A percentile compares a stretch with the other conserved stretches of the same genome.
Conservation (phyloP, 2,113 vertebrate genomes). For the Neodontobutis hainanensis region DNA sequence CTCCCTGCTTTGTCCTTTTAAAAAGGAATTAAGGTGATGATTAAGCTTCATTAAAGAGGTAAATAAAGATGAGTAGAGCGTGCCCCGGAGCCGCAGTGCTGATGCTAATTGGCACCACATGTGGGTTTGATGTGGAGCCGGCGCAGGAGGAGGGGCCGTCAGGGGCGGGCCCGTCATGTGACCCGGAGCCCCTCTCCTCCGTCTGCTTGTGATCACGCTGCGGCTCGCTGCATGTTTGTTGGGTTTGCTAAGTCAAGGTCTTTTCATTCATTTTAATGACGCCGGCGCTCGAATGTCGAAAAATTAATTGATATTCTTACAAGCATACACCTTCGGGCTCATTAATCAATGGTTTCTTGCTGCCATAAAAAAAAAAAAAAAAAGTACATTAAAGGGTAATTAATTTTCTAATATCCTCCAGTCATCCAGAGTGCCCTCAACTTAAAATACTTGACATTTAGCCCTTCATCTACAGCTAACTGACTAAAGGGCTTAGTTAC, state of each 20-base stretch:
- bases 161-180: constrained; percentile 48
- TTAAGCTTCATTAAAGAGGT: constrained; percentile 72
- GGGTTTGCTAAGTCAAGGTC: constrained; percentile 77
- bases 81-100: constrained; percentile 49
- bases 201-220: constrained; percentile 46
- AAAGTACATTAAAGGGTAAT: constrained; percentile 80
- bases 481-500: constrained; percentile 40
- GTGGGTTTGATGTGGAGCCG: constrained; percentile 63
- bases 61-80: constrained; percentile 64
- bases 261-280: constrained; percentile 86
- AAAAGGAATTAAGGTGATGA: constrained; percentile 65
- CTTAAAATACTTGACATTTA: constrained; percentile 83
- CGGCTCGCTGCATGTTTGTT: constrained; percentile 62
- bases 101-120: constrained; percentile 69
- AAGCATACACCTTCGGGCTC: constrained; percentile 84
- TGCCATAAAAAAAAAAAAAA: constrained; percentile 72
- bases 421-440: constrained; percentile 78
- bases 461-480: constrained; percentile 60
- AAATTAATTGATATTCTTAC: constrained; percentile 85
- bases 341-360: constrained; percentile 86
- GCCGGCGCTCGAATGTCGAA: constrained; percentile 79
- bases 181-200: constrained; percentile 50
- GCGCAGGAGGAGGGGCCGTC: constrained; percentile 49
- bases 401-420: constrained; percentile 83
- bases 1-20: constrained; percentile 61